Evolutionary conservation across 2,797 vertebrate genomes (phyloP).

Genomic region (Calcarius lapponicus): DNA sequence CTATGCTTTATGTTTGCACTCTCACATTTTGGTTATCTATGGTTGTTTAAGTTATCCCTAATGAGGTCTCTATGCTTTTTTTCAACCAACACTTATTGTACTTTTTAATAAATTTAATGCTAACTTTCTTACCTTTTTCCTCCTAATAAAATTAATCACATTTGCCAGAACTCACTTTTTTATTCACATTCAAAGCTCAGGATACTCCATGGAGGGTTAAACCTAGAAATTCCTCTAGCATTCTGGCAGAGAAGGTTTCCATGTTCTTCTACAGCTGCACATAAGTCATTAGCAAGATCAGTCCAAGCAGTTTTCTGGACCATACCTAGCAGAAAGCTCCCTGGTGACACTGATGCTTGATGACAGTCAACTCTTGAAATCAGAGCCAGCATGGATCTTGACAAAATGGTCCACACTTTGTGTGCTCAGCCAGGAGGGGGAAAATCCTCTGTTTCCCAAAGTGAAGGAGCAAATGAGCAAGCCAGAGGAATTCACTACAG

Average conservation of each 20-base stretch:
- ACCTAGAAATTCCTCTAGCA: conserved; percentile 17
- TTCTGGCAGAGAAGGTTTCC: conserved; percentile 47
- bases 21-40: not conserved
- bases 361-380: conserved; percentile 57
- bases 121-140: not conserved
- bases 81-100: not conserved
- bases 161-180: not conserved
- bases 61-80: not conserved
- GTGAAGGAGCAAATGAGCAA: not conserved
- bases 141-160: conserved; percentile 2
- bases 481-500: not conserved
- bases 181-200: not conserved
- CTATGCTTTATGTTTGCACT: not conserved
- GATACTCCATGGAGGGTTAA: conserved; percentile 18
- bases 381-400: conserved; percentile 36
- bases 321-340: conserved; percentile 36
- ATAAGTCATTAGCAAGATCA: not conserved
- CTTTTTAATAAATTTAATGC: not conserved
- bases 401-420: not conserved
- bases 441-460: not conserved
- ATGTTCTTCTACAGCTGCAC: conserved; percentile 39
- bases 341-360: conserved; percentile 40
- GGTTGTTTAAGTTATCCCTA: not conserved
- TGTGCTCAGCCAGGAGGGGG: not conserved
- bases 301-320: conserved; percentile 42